Evolutionary conservation across 2,797 vertebrate genomes (phyloP).

Genomic region (Pagetopsis macropterus): DNA sequence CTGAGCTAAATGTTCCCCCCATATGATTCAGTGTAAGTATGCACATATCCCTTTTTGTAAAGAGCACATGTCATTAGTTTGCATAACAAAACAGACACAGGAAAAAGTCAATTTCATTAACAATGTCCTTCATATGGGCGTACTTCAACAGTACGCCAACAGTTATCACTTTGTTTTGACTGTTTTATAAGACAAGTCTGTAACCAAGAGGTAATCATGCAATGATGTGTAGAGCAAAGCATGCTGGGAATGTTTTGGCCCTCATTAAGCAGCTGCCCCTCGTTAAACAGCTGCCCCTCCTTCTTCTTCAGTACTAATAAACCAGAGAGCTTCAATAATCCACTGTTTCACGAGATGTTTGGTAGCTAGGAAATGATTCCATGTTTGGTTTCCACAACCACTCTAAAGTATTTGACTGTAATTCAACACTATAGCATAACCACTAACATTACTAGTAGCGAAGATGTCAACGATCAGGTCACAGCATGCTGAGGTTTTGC

Average conservation of each 20-base stretch:
- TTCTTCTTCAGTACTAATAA: neutral
- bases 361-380: no score
- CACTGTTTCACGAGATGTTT: no score
- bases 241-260: constrained; percentile 31
- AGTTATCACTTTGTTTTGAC: neutral
- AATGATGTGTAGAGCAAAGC: neutral
- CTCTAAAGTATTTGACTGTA: no score
- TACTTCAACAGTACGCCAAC: neutral
- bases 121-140: neutral
- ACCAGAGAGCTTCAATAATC: neutral
- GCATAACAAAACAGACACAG: no score
- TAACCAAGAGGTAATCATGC: neutral
- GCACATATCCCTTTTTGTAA: neutral
- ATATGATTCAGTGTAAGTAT: neutral
- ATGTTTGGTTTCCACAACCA: no score
- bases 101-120: neutral
- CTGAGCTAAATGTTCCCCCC: no score
- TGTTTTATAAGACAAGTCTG: neutral
- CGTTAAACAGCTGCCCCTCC: no score
- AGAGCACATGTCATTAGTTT: neutral
- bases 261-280: neutral
- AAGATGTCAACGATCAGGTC: no score
- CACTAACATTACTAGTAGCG: no score
- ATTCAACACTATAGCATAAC: no score
- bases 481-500: no score